phyloP scores from a whole-genome alignment of 2,888 invertebrate species.

The Amphipoea oculea region DNA sequence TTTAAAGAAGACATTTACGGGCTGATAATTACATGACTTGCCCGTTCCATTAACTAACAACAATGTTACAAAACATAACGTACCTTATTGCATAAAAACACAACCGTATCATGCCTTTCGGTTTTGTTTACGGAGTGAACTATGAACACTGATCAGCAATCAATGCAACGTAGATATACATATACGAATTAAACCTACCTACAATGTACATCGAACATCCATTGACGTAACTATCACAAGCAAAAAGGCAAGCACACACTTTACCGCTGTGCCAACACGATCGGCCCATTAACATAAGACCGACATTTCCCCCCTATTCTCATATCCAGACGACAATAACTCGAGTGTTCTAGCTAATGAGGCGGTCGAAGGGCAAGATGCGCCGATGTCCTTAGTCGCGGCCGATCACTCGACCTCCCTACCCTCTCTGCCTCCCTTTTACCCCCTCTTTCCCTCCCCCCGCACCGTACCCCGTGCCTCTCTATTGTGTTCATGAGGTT shows the following conservation, averaged over 20 bases:
- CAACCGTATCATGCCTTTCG: neutral
- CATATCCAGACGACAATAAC: slow-evolving; percentile 72
- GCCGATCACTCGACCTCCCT: slow-evolving; percentile 82
- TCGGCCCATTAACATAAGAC: slow-evolving; percentile 55
- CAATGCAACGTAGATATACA: neutral
- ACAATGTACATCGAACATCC: neutral
- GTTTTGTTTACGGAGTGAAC: neutral
- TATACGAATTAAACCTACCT: neutral
- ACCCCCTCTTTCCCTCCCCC: slow-evolving; percentile 11
- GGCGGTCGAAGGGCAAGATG: slow-evolving; percentile 79
- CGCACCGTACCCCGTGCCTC: slow-evolving; percentile 51
- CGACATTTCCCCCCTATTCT: slow-evolving; percentile 57
- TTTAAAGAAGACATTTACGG: neutral
- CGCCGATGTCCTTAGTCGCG: slow-evolving; percentile 79
- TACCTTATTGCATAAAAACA: neutral
- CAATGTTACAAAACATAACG: neutral
- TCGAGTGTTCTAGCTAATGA: slow-evolving; percentile 79
- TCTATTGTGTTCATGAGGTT: slow-evolving; percentile 69
- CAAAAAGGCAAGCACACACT: slow-evolving; percentile 51
- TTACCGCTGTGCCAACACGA: slow-evolving; percentile 42
- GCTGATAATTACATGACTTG: neutral
- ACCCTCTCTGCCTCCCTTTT: slow-evolving; percentile 44
- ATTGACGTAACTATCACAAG: slow-evolving; percentile 25
- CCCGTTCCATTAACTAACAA: neutral
- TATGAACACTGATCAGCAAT: neutral